A percentile compares a stretch with the other conserved stretches of the same genome.
Conservation (phyloP, 2,113 vertebrate species). For the Condylura cristata region DNA sequence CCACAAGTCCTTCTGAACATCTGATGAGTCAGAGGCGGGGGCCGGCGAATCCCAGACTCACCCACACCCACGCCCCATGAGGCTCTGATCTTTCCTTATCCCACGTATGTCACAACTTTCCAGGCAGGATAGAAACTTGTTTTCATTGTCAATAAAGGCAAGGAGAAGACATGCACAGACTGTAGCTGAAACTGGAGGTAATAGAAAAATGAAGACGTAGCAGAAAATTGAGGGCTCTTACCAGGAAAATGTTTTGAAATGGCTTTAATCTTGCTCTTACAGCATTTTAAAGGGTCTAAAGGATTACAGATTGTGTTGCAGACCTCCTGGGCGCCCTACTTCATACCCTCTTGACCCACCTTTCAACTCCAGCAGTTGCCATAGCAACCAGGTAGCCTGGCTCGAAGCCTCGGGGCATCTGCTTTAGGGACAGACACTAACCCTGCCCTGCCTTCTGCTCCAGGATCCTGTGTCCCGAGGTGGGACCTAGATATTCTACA, state of each 20-base stretch:
- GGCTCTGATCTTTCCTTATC: neutral
- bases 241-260: neutral
- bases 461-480: too few relatives aligned
- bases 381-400: neutral
- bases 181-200: neutral
- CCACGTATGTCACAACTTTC: neutral
- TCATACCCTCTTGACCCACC: neutral
- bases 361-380: neutral
- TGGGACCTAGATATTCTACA: neutral
- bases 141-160: neutral
- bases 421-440: neutral
- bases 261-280: neutral
- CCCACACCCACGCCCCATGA: rapidly evolving
- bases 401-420: neutral
- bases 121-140: neutral
- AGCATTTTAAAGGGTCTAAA: neutral
- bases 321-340: neutral
- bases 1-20: neutral
- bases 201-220: neutral
- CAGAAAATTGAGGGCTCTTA: neutral
- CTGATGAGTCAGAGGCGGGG: neutral
- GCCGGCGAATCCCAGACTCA: neutral
- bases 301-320: neutral
- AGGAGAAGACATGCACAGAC: neutral
- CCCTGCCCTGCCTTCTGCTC: neutral